These are phyloP conservation scores for Neolamprologus brichardi DNA, from an alignment of 2,113 vertebrate genomes.

Conservation along the genomic window DNA sequence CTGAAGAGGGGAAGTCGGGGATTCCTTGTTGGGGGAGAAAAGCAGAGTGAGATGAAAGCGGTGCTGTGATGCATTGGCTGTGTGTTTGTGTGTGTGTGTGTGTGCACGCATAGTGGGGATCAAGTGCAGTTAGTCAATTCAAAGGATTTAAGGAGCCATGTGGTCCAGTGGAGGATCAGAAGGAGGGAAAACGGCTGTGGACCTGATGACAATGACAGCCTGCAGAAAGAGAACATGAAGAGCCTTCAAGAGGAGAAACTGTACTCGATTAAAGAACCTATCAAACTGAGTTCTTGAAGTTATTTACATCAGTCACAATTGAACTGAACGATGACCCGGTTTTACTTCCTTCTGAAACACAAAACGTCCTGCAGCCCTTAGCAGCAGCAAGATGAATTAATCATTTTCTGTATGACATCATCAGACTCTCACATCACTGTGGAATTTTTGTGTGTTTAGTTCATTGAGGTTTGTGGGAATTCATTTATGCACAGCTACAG, in stretches of 20 bases:
- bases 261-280: neutral
- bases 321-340: neutral
- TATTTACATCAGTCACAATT: neutral
- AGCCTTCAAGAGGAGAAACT: neutral
- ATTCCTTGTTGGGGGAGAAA: neutral
- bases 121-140: slow-evolving; percentile 5
- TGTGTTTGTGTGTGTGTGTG: neutral
- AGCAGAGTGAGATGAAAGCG: neutral
- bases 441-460: neutral
- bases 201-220: neutral
- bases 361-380: neutral
- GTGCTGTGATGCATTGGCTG: neutral
- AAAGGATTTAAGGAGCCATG: neutral
- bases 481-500: neutral
- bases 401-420: neutral
- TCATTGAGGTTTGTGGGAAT: neutral
- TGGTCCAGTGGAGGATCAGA: neutral
- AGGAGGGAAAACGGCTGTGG: neutral
- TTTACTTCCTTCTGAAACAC: neutral
- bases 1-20: neutral
- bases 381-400: neutral
- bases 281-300: neutral
- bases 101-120: neutral
- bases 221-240: neutral
- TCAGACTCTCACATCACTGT: neutral